Base-by-base conservation (phyloP, 2,888 invertebrate genomes). In the Xylota segnis region DNA sequence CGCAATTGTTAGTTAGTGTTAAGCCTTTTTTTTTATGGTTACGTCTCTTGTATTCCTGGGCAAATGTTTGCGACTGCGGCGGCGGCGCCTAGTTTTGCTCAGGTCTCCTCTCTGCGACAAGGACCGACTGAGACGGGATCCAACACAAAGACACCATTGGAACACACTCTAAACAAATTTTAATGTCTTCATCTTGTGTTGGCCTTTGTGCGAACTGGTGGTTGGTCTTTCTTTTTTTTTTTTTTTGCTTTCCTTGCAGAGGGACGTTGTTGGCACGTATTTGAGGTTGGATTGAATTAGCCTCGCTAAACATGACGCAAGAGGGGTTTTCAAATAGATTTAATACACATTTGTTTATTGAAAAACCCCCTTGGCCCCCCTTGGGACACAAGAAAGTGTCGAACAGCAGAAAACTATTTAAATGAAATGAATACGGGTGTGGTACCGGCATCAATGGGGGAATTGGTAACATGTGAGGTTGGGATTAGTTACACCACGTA, bases 141-240 rank as follows among this genome's bases (percentile, higher is more conserved):
- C 18, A 56, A 37, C 40, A 29, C 47, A 50, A 47, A 68, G 50
- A 66, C 54, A 37, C 29, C 3, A 43, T n/a, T 34, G 10, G 63
- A 18, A 59, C 14, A 37, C 54, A 61, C 43, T n/a, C n/a, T 59
- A 45, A 65, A 74, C 81, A 84, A 81, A 81, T 81, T 84, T 84
- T 84, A 84, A 84, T 81, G 84, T 84, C 84, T 84, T 75, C 75
- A 84, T 84, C 75, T 81, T 63, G 59, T 72, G 66, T 83, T 66
- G 56, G 58, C 40, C 56, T 68, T 58, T 68, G 34, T 54, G 32
- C 23, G 45, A 56, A 45, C 45, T 65, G 66, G 61, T 54, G 47
- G 16, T 68, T 47, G 52, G 16, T 68, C 4, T 40, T 43, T 43
- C 40, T 52, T 5, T 37, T 32, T n/a, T 9, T 16, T 40, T 56